Evolutionary conservation across 2,888 invertebrate species (phyloP).

Genomic region (Exocentrus adspersus): DNA sequence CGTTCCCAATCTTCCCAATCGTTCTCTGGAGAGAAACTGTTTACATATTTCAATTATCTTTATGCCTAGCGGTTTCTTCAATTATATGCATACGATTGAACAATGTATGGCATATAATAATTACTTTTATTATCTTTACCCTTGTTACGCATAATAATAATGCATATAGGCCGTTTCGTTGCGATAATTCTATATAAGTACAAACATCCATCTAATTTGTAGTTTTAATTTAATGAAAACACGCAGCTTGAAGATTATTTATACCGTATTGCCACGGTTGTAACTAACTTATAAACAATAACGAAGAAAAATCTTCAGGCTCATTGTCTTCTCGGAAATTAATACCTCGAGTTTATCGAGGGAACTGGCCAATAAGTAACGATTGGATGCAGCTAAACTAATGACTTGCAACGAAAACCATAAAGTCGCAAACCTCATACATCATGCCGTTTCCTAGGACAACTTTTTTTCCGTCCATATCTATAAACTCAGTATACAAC

Average conservation of each 20-base stretch:
- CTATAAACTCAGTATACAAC: slow-evolving; percentile 33
- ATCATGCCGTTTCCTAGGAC: slow-evolving; percentile 3
- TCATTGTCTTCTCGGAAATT: too few relatives aligned
- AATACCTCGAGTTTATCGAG: too few relatives aligned
- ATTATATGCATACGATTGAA: too few relatives aligned
- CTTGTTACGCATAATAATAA: neutral
- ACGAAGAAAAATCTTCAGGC: too few relatives aligned
- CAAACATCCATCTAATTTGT: slow-evolving; percentile 1
- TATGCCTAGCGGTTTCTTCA: too few relatives aligned
- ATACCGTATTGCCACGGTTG: neutral
- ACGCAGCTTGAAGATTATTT: slow-evolving; percentile 4
- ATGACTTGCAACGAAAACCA: slow-evolving; percentile 17
- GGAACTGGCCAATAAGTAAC: too few relatives aligned
- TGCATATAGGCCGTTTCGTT: neutral
- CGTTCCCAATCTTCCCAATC: too few relatives aligned
- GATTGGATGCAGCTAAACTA: slow-evolving; percentile 2
- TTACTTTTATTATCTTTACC: neutral
- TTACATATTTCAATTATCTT: too few relatives aligned
- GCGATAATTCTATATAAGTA: neutral
- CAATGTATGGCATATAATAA: too few relatives aligned
- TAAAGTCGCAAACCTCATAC: slow-evolving; percentile 26
- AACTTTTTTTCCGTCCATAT: slow-evolving; percentile 18
- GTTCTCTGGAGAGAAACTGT: too few relatives aligned
- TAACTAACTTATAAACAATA: neutral
- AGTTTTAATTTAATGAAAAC: slow-evolving; percentile 15